These are phyloP conservation scores for Sphecodes monilicornis DNA, from an alignment of 2,888 invertebrate species.

Conservation along the genomic window DNA sequence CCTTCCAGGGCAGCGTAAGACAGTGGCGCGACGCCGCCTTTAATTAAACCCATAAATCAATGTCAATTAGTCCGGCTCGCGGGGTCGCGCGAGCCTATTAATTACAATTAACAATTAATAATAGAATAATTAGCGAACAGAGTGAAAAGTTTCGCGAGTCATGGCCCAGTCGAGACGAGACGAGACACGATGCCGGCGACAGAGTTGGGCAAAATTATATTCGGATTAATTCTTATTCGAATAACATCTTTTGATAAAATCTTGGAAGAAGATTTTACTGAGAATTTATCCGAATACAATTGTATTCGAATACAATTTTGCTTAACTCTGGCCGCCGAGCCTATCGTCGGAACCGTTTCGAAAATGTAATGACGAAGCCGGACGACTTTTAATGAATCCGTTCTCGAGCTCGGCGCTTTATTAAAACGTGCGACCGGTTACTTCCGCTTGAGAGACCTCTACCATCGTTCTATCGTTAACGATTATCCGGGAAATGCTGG, in stretches of 20 bases:
- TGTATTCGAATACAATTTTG: too few species aligned
- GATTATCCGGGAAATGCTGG: constrained; percentile 20
- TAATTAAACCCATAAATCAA: constrained; percentile 84
- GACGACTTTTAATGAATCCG: constrained; percentile 66
- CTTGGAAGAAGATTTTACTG: too few species aligned
- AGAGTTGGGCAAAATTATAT: too few species aligned
- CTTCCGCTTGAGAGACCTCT: constrained; percentile 9
- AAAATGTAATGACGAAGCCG: constrained; percentile 55
- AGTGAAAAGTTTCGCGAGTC: constrained; percentile 61
- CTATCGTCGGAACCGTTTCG: background rate
- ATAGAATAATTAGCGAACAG: constrained; percentile 75
- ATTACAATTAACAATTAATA: constrained; percentile 83
- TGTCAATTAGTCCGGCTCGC: constrained; percentile 80
- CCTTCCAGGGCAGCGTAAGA: constrained; percentile 75
- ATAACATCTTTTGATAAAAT: too few species aligned
- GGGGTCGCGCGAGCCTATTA: constrained; percentile 73
- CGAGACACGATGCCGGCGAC: background rate
- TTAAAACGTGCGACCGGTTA: constrained; percentile 55
- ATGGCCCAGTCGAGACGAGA: constrained; percentile 5
- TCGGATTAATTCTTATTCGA: too few species aligned
- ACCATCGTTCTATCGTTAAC: constrained; percentile 34
- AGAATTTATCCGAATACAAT: too few species aligned
- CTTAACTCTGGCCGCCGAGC: too few species aligned
- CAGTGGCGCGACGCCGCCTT: constrained; percentile 77
- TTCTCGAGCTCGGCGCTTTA: constrained; percentile 46